phyloP scores from a whole-genome alignment of 2,888 invertebrate species.

The Mesoligia furuncula region DNA sequence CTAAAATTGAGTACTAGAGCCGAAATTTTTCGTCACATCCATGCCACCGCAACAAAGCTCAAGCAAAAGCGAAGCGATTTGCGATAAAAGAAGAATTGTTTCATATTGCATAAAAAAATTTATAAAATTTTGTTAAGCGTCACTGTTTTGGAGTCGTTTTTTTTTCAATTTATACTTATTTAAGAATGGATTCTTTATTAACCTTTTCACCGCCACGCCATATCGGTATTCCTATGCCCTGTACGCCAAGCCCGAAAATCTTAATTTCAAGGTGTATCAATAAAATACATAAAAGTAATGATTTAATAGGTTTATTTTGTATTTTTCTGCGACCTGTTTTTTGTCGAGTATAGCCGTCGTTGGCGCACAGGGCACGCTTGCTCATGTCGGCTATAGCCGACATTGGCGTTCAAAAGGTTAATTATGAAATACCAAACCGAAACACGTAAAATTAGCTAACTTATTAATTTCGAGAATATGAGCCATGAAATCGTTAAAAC shows the following conservation, averaged over 20 bases:
- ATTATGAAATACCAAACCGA: background rate
- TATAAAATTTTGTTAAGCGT: conserved; percentile 62
- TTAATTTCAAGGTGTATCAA: no score
- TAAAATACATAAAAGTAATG: no score
- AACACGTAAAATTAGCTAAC: background rate
- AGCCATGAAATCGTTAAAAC: background rate
- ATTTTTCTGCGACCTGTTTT: no score
- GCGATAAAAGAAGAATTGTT: conserved; percentile 69
- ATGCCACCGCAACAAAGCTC: conserved; percentile 84
- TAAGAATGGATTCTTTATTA: background rate
- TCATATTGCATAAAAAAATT: conserved; percentile 52
- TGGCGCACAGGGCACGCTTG: no score
- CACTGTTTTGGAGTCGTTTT: conserved; percentile 74
- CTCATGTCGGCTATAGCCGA: no score
- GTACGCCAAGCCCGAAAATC: no score
- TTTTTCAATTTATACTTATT: no score
- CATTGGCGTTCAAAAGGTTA: no score
- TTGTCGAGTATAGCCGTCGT: no score
- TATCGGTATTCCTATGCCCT: no score
- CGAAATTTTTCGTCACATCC: conserved; percentile 72
- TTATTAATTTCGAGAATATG: background rate
- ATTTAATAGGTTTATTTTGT: no score
- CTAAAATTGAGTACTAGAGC: conserved; percentile 46
- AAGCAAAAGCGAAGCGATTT: conserved; percentile 89
- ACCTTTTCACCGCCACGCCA: no score